phyloP scores from a whole-genome alignment of 2,113 vertebrate species.

The Hepsetus odoe region DNA sequence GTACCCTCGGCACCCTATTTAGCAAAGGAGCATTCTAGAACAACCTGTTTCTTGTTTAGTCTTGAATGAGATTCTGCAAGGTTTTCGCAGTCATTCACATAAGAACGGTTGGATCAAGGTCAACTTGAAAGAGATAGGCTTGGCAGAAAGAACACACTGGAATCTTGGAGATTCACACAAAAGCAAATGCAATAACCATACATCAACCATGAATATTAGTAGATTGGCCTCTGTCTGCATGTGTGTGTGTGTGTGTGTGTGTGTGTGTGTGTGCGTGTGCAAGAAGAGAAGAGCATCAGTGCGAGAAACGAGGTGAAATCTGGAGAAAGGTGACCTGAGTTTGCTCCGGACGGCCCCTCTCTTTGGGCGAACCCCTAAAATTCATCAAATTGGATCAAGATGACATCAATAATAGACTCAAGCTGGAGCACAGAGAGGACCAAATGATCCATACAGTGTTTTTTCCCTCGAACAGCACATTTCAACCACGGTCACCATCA shows the following conservation, averaged over 20 bases:
- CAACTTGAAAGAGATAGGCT: constrained; percentile 48
- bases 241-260: neutral
- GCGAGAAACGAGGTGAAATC: constrained; percentile 49
- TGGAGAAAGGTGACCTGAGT: constrained; percentile 51
- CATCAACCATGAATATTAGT: constrained; percentile 28
- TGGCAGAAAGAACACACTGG: constrained; percentile 17
- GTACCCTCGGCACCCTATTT: constrained; percentile 41
- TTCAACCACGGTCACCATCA: constrained; percentile 50
- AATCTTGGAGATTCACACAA: constrained; percentile 38
- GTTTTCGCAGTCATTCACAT: constrained; percentile 39
- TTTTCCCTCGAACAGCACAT: constrained; percentile 45
- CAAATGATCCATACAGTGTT: constrained; percentile 56
- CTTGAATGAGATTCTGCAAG: constrained; percentile 46
- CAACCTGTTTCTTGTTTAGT: constrained; percentile 59
- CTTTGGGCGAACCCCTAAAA: constrained; percentile 58
- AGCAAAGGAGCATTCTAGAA: constrained; percentile 38
- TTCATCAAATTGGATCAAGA: constrained; percentile 63
- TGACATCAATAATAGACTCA: constrained; percentile 61
- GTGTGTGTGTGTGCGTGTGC: constrained; percentile 25
- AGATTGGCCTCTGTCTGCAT: neutral
- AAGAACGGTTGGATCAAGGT: constrained; percentile 43
- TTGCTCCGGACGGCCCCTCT: constrained; percentile 56
- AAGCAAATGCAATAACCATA: constrained; percentile 44
- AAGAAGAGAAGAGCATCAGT: constrained; percentile 33
- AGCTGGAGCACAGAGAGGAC: constrained; percentile 51